Evolutionary conservation across 2,888 invertebrate genomes (phyloP), one percentile per base, ranked within the genome.

Genomic region (Celastrina argiolus): DNA sequence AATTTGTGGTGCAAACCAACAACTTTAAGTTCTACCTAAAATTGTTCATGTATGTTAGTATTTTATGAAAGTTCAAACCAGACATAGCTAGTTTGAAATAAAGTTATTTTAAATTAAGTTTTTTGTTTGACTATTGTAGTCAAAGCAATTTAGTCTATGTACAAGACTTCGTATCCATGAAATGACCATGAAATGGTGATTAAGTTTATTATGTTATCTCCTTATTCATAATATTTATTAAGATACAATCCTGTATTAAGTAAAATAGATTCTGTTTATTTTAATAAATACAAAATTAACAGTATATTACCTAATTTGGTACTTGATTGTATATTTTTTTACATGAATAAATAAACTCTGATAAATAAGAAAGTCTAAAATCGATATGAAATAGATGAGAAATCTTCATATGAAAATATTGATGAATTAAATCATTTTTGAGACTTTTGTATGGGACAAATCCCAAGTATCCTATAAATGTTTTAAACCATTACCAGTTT

Each of bases 1-100:
- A 74, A 72, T 77, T 73, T 76, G 78, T 78, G 75, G 75, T 79
- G 75, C 76, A 78, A 58, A n/a, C 31, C n/a, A 58, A 58, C 31
- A 58, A 31, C 16, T 58, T 58, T 58, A 26, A 26, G n/a, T 58
- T 58, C 1, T 28, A n/a, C 16, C 45, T 45, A 58, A 56, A 56
- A 56, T 14, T 26, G 12, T 7, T 56, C 14, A 28, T 14, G n/a
- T 31, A 10, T 36, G 28, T 34, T 16, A 59, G 51, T 51, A 10
- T 36, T 10, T 36, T 12, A 36, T 51, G 1, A 45, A 51, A 51
- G 22, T 51, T 51, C 22, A 51, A 51, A 51, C 22, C 12, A 22
- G 2, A 51, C n/a, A 51, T 51, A 18, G 18, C 18, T 18, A 59
- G 56, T 59, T n/a, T 59, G 18, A 36, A 61, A 34, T 61, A 36